A percentile compares a stretch with the other conserved stretches of the same genome.
Evolutionary conservation across 2,888 invertebrate species (phyloP).

Genomic region (Platycheirus rosarum): DNA sequence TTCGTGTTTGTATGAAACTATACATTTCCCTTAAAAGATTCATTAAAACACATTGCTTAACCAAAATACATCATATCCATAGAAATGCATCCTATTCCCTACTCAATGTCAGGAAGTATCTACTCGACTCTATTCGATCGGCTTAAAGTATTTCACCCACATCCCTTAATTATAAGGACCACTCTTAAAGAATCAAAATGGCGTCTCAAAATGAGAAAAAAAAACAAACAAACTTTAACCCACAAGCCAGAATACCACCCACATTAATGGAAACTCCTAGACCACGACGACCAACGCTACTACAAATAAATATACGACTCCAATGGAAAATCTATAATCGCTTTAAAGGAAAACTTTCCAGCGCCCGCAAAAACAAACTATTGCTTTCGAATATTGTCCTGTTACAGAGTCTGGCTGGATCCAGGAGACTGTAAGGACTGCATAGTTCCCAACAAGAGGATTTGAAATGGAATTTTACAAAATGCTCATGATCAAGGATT

Average conservation of each 20-base stretch:
- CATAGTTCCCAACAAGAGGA: background rate
- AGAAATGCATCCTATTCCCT: no score
- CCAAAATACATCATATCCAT: no score
- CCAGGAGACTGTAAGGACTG: background rate
- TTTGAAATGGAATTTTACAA: background rate
- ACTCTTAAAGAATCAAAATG: no score
- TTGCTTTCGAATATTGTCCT: constrained; percentile 59
- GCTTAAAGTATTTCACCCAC: no score
- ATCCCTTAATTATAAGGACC: no score
- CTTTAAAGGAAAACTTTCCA: constrained; percentile 69
- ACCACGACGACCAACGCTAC: no score
- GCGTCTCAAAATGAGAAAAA: no score
- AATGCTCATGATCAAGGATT: background rate
- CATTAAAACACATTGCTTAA: no score
- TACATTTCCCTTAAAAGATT: no score
- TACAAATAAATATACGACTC: constrained; percentile 72
- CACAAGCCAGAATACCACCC: constrained; percentile 18
- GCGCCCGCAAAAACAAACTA: constrained; percentile 55
- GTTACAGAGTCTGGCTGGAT: constrained; percentile 5
- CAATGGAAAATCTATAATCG: constrained; percentile 71
- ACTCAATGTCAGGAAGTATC: no score
- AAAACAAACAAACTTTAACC: constrained; percentile 47
- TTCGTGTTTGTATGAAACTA: no score
- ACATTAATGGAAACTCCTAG: constrained; percentile 67
- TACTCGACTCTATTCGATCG: no score